Evolutionary conservation across 2,797 vertebrate species (phyloP).

Genomic region (Florisuga fusca): DNA sequence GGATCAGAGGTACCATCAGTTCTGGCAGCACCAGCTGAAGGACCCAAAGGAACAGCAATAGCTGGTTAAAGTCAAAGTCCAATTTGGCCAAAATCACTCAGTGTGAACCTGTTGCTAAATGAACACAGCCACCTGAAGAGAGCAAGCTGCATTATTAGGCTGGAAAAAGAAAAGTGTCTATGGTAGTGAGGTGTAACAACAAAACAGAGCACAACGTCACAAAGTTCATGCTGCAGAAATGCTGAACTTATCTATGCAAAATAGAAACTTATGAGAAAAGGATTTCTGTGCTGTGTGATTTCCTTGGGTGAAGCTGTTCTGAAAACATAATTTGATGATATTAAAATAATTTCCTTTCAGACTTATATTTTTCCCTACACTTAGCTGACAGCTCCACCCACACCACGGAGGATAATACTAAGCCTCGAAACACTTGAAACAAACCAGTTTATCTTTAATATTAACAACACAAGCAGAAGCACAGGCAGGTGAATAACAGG

Average conservation of each 20-base stretch:
- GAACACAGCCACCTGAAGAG: not conserved
- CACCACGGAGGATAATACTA: not conserved
- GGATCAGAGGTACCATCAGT: not conserved
- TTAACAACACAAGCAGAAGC: not conserved
- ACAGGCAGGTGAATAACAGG: not conserved
- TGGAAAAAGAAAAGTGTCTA: not conserved
- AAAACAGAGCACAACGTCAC: not conserved
- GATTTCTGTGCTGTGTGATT: not conserved
- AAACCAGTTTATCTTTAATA: not conserved
- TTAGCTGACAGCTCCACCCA: not conserved
- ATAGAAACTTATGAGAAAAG: not conserved
- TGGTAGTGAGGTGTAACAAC: fast-evolving
- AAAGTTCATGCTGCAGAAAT: not conserved
- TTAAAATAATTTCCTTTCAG: not conserved
- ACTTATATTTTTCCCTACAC: not conserved
- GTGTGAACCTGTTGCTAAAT: not conserved
- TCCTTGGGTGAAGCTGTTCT: not conserved
- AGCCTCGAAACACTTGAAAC: not conserved
- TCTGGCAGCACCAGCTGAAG: not conserved
- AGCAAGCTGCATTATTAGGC: not conserved
- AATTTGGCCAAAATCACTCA: not conserved
- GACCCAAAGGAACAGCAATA: not conserved
- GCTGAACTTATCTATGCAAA: not conserved
- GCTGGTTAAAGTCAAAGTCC: not conserved
- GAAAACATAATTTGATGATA: not conserved